Evolutionary conservation across 2,113 vertebrate genomes (phyloP), one percentile per base, ranked within the genome.

Genomic region (Jacana jacana): DNA sequence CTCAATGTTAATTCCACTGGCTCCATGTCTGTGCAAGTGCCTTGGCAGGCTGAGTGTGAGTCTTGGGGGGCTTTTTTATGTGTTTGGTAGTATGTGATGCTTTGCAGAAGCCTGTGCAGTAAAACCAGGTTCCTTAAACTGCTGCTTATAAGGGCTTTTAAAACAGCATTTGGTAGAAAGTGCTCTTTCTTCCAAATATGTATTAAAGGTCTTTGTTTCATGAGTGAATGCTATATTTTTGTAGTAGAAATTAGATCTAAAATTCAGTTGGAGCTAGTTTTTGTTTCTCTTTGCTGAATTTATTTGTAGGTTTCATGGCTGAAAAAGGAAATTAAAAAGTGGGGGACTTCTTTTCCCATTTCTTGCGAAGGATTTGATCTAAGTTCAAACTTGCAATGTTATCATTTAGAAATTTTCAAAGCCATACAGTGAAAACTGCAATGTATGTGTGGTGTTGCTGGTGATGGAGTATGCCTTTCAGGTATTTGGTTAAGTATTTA

Each of bases 101-200:
- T 92, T 91, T 91, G 81, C 63, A 90, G 82, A 95, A 90, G 58
- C 48, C 92, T 97, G 52, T 88, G 65, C 88, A 79, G 23, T 90
- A 96, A 93, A 91, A 65, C 52, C 68, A 7, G 25, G 18, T 86
- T 89, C 78, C 28, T 79, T 75, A 87, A 81, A 86, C 79, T 94
- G 17, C 37, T 51, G 40, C 27, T 91, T 90, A 27, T 61, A 75
- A 88, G 18, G 80, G 46, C 24, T 33, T 94, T 81, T 78, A 81
- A 94, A 86, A n/a, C 5, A 42, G 76, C 25, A 46, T 83, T 93
- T 91, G 68, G 40, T 28, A 86, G 13, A 81, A 81, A 30, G 17
- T 84, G 19, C 6, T 28, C 58, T 89, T 87, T 37, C 27, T 77
- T 84, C 49, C 2, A 13, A 72, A 52, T 85, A 46, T 76, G 3